A percentile compares a stretch with the other conserved stretches of the same genome.
These are phyloP conservation scores for Pelagia noctiluca DNA, from an alignment of 30 jellyfish, hydroid and myxozoan genomes.

Conservation along the genomic window DNA sequence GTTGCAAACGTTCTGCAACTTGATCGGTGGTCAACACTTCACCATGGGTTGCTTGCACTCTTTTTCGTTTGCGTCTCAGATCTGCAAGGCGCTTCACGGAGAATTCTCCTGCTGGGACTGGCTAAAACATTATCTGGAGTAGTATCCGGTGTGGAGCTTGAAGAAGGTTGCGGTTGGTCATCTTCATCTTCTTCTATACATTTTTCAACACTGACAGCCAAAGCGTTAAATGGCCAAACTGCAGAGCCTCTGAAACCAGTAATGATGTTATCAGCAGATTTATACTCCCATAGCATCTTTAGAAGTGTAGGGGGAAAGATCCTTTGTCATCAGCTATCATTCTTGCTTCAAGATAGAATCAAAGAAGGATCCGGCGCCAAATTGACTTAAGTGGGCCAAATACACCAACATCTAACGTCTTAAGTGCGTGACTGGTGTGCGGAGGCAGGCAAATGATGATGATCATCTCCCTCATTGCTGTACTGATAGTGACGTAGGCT, in stretches of 20 bases:
- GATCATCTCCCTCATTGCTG: slow-evolving; percentile 40
- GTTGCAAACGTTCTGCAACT: slow-evolving; percentile 5
- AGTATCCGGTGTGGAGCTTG: too few species aligned
- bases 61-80: not conserved
- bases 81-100: slow-evolving; percentile 13
- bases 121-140: not conserved
- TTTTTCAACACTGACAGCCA: not conserved
- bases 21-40: not conserved
- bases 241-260: slow-evolving; percentile 39
- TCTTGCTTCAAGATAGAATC: slow-evolving; percentile 18
- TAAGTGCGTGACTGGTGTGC: slow-evolving; percentile 51
- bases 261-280: not conserved
- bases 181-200: not conserved
- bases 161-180: too few species aligned
- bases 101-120: slow-evolving; percentile 3
- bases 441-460: slow-evolving; percentile 58
- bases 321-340: slow-evolving; percentile 25
- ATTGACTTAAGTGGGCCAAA: slow-evolving; percentile 31
- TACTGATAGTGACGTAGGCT: slow-evolving; percentile 39
- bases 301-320: slow-evolving; percentile 29
- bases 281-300: not conserved
- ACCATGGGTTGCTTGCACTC: slow-evolving; percentile 14
- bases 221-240: slow-evolving; percentile 12
- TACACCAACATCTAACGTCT: slow-evolving; percentile 45
- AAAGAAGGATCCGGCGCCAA: slow-evolving; percentile 38